These are phyloP conservation scores for Pseudomyrmex flavicornis DNA, from an alignment of 1,140 invertebrate genomes.

Conservation along the genomic window DNA sequence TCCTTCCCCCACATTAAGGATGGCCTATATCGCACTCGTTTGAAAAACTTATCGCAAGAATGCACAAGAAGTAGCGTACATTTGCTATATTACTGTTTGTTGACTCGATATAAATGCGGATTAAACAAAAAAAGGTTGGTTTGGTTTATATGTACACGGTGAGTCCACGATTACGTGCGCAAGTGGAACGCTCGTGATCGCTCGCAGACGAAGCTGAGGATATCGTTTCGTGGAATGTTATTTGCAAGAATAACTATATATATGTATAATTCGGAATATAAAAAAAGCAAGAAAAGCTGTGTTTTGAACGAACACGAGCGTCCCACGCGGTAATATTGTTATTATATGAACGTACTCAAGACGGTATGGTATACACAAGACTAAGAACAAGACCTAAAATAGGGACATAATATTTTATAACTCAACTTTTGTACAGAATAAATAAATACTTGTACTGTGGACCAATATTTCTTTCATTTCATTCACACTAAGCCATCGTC, in stretches of 20 bases:
- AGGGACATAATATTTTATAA: conserved; percentile 84
- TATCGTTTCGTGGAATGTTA: not conserved
- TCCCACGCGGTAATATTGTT: conserved; percentile 78
- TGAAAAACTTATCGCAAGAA: conserved; percentile 69
- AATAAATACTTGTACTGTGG: conserved; percentile 84
- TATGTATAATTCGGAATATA: not conserved
- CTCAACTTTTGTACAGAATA: conserved; percentile 84
- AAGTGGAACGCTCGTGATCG: conserved; percentile 66
- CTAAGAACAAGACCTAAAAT: conserved; percentile 82
- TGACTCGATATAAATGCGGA: conserved; percentile 74
- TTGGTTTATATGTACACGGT: conserved; percentile 78
- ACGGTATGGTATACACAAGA: conserved; percentile 82
- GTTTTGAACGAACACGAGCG: conserved; percentile 64
- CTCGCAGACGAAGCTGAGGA: not conserved
- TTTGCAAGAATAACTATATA: not conserved
- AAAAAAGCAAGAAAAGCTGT: not conserved
- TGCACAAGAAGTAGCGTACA: conserved; percentile 77
- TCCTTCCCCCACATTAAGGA: conserved; percentile 31
- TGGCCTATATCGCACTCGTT: conserved; percentile 74
- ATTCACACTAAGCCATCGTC: conserved; percentile 67
- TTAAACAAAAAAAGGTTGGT: conserved; percentile 69
- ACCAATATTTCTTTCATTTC: conserved; percentile 83
- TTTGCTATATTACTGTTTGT: conserved; percentile 79
- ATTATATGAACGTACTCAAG: conserved; percentile 80
- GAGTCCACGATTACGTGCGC: conserved; percentile 70